These are phyloP conservation scores for Nemopilema nomurai DNA, from an alignment of 30 jellyfish, hydroid and myxozoan genomes.

Conservation along the genomic window DNA sequence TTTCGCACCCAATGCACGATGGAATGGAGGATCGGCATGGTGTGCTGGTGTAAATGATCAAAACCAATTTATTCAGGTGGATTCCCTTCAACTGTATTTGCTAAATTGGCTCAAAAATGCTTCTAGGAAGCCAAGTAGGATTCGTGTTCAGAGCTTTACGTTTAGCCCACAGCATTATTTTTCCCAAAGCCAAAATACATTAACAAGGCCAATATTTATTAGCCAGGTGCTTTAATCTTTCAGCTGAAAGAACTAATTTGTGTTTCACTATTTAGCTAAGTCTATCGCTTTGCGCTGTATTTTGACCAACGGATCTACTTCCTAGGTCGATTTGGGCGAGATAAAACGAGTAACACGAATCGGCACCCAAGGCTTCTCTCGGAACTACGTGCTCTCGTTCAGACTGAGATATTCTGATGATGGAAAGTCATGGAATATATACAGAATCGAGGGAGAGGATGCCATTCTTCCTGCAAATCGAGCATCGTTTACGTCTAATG, in stretches of 20 bases:
- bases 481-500: conserved; percentile 59
- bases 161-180: too few species aligned
- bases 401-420: conserved; percentile 71
- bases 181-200: too few species aligned
- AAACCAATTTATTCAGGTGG: conserved; percentile 76
- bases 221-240: too few species aligned
- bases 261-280: too few species aligned
- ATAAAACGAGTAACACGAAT: conserved; percentile 68
- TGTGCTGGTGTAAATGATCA: conserved; percentile 66
- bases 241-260: too few species aligned
- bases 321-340: conserved; percentile 76
- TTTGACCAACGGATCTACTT: too few species aligned
- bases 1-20: conserved; percentile 57
- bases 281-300: too few species aligned
- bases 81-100: neutral
- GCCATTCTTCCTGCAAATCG: conserved; percentile 75
- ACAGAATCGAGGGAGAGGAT: conserved; percentile 57
- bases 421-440: conserved; percentile 66
- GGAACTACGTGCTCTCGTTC: conserved; percentile 63
- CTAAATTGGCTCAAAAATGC: neutral
- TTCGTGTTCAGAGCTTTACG: too few species aligned
- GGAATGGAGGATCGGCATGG: conserved; percentile 70
- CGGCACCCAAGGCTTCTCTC: conserved; percentile 66
- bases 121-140: too few species aligned
- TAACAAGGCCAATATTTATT: too few species aligned